Percentiles rank a stretch among this genome's conserved stretches.
phyloP scores from a whole-genome alignment of 2,797 vertebrate species.

The Poeciliopsis presidionis region DNA sequence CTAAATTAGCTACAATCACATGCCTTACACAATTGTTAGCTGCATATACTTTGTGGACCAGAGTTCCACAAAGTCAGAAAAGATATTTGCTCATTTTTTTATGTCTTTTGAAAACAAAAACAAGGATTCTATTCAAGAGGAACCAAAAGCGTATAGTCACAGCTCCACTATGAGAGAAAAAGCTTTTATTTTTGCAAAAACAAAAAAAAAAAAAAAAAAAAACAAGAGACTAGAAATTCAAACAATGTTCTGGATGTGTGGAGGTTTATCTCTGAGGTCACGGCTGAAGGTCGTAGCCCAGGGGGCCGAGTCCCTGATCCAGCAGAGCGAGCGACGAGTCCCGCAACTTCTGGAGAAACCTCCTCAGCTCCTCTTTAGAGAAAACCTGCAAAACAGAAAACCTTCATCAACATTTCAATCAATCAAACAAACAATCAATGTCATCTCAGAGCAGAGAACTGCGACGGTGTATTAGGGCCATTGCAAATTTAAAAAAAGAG shows the following conservation, averaged over 20 bases:
- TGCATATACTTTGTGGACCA: neutral
- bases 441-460: neutral
- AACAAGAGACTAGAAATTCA: constrained; percentile 11
- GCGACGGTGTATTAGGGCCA: no score
- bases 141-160: neutral
- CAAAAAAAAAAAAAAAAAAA: neutral
- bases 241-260: neutral
- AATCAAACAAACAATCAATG: neutral
- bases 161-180: neutral
- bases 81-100: neutral
- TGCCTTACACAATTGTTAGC: neutral
- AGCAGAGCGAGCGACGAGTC: constrained; percentile 94
- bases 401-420: neutral
- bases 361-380: constrained; percentile 91
- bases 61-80: neutral
- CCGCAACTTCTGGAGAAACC: constrained; percentile 90
- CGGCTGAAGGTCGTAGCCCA: constrained; percentile 92
- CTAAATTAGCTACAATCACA: neutral
- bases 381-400: constrained; percentile 84
- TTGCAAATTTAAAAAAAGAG: no score
- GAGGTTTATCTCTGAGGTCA: constrained; percentile 53
- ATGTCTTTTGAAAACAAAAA: neutral
- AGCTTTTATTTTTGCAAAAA: constrained; percentile 59
- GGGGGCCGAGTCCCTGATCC: constrained; percentile 90
- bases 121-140: neutral